phyloP scores from a whole-genome alignment of 2,113 vertebrate species.

The Columba janthina region DNA sequence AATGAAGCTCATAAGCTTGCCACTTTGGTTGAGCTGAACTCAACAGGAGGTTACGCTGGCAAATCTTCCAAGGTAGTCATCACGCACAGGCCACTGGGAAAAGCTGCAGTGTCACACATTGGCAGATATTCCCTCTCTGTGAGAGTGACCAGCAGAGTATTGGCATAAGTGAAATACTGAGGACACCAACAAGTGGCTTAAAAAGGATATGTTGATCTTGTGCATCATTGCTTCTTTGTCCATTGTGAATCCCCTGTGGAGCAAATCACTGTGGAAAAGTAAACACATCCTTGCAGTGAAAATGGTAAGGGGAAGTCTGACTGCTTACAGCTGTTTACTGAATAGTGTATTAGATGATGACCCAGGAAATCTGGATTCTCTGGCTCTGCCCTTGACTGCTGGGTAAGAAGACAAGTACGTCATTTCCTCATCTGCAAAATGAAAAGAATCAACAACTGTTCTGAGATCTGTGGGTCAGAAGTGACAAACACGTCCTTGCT shows the following conservation, averaged over 20 bases:
- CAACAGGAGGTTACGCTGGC: neutral
- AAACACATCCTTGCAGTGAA: neutral
- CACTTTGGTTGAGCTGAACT: neutral
- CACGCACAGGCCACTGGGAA: neutral
- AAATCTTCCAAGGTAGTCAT: neutral
- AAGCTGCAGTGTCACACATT: neutral
- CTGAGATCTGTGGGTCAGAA: neutral
- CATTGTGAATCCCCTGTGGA: neutral
- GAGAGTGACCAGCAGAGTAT: neutral
- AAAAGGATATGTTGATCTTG: neutral
- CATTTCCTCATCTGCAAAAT: neutral
- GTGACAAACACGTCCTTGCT: neutral
- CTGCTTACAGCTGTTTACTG: neutral
- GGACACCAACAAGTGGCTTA: neutral
- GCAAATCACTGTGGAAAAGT: neutral
- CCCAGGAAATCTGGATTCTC: neutral
- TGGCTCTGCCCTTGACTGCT: neutral
- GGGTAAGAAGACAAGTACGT: neutral
- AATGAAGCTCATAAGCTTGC: neutral
- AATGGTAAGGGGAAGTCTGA: neutral
- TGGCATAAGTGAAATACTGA: neutral
- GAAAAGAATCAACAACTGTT: neutral
- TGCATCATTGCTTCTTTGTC: neutral
- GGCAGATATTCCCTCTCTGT: neutral
- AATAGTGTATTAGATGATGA: neutral